Evolutionary conservation across 2,797 vertebrate genomes (phyloP), one percentile per base, ranked within the genome.

Genomic region (Lacerta bilineata): DNA sequence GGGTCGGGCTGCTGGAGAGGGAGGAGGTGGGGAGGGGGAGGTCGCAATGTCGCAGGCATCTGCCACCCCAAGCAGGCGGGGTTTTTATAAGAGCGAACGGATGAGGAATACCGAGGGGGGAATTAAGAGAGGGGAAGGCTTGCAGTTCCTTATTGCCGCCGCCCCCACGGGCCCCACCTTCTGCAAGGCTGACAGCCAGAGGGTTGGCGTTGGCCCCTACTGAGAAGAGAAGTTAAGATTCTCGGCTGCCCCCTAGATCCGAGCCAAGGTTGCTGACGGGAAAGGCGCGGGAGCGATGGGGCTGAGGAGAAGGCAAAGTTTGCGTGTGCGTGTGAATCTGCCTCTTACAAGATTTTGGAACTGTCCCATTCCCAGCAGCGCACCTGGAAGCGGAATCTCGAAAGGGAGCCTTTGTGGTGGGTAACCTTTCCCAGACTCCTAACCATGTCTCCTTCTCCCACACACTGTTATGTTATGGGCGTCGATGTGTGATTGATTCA

Each of bases 21-120:
- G 84, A 91, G 91, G 74, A 18, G 69, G 3, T 76, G 88, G 74
- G 78, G 88, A 71, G 86, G 77, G 66, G 20, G 10, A 55, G 64
- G 71, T 76, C 10, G 50, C 39, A 29, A 29, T 41, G 85, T 11
- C n/a, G 36, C 50, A 84, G n/a, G 85, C 72, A 39, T 46, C 74
- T 15, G 50, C 43, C 46, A 17, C 27, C 39, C 8, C 15, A 23
- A 41, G 39, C 29, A 39, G 43, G 33, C 20, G 87, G 39, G 64
- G 39, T 87, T 72, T 87, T 84, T 79, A 66, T 80, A 84, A 20
- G 74, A 11, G 29, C 33, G 46, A n/a, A 23, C n/a, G n/a, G 8
- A 41, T 11, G 68, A 83, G 72, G 25, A 55, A 27, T n/a, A 5
- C 29, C 23, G 61, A 39, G 29, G 79, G 18, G 27, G 1, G 23